Conservation (phyloP, 2,797 vertebrate genomes). For the Gallirallus australis region DNA sequence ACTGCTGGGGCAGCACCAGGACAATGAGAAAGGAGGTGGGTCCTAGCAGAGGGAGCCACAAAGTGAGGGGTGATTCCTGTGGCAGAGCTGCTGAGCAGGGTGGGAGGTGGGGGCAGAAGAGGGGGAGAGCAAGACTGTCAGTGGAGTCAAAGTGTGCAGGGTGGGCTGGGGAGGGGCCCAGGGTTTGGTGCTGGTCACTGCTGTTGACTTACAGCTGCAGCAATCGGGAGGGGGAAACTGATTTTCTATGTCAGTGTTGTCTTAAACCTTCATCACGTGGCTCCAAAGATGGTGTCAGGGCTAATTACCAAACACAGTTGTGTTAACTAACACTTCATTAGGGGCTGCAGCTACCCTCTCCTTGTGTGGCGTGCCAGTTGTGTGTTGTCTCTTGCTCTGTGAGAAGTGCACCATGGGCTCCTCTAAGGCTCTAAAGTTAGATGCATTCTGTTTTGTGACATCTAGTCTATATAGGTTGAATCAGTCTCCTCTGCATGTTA, state of each 20-base stretch:
- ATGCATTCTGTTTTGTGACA: neutral
- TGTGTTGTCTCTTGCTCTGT: accelerated
- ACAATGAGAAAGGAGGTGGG: neutral
- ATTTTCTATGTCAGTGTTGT: neutral
- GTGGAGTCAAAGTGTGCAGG: neutral
- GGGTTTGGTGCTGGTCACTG: neutral
- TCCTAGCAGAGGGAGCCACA: neutral
- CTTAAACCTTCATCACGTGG: neutral
- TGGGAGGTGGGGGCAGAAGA: neutral
- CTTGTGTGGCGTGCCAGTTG: neutral
- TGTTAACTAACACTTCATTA: neutral
- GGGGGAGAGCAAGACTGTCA: neutral
- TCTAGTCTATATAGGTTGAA: neutral
- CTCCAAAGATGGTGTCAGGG: neutral
- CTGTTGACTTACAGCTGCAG: neutral
- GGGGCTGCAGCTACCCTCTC: neutral
- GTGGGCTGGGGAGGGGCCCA: neutral
- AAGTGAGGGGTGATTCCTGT: neutral
- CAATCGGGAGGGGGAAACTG: neutral
- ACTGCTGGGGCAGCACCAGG: neutral
- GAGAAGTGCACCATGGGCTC: neutral
- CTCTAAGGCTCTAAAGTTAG: neutral
- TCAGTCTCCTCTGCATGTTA: neutral
- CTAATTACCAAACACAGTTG: neutral
- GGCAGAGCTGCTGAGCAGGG: neutral